Conservation (phyloP, 2,113 vertebrate genomes). For the Okapia johnstoni region DNA sequence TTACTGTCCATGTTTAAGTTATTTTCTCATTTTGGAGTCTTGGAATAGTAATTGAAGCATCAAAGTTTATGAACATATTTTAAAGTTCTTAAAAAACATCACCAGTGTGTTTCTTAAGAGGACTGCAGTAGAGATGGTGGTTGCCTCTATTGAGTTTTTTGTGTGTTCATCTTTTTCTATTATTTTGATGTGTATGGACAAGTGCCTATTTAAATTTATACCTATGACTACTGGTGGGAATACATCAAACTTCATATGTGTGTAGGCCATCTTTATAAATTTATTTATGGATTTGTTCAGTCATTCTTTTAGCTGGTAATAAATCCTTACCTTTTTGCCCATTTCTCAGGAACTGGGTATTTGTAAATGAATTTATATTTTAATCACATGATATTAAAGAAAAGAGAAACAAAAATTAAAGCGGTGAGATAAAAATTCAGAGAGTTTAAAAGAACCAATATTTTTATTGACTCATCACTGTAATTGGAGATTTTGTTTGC, state of each 20-base stretch:
- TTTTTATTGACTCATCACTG: neutral
- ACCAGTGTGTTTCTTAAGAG: neutral
- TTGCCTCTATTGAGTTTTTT: neutral
- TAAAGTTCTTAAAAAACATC: neutral
- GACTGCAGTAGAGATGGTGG: neutral
- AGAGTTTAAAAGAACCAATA: neutral
- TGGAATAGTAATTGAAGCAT: neutral
- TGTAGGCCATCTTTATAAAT: neutral
- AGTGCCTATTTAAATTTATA: neutral
- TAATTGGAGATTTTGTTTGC: neutral
- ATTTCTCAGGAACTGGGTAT: neutral
- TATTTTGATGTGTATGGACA: neutral
- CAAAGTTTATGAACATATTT: neutral
- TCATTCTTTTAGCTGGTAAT: neutral
- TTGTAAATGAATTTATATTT: neutral
- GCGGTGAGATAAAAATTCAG: neutral
- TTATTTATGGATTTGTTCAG: neutral
- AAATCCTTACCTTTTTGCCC: neutral
- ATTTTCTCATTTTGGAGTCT: neutral
- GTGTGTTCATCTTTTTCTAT: neutral
- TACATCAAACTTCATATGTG: neutral
- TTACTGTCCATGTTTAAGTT: neutral
- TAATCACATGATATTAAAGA: neutral
- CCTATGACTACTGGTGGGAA: neutral
- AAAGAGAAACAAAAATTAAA: neutral